Evolutionary conservation across 2,888 invertebrate species (phyloP).

Genomic region (Lycia hirtaria): DNA sequence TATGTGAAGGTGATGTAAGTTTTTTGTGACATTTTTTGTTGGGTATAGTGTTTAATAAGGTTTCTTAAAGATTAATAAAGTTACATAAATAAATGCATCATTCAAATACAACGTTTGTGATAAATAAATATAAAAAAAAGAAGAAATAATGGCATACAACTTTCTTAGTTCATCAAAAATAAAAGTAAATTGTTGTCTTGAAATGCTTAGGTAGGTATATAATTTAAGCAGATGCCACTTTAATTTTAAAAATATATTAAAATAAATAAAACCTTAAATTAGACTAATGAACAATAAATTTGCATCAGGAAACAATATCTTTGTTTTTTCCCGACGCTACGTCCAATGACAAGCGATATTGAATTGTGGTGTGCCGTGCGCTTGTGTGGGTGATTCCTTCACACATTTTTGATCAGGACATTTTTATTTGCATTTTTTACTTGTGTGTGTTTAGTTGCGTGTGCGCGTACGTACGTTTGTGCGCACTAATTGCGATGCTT

Average conservation of each 20-base stretch:
- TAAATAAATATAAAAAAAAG: no score
- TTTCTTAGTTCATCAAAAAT: no score
- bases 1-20: conserved; percentile 5
- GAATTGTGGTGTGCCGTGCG: conserved; percentile 68
- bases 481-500: conserved; percentile 84
- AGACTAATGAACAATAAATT: conserved; percentile 21
- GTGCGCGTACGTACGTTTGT: conserved; percentile 45
- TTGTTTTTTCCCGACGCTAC: conserved; percentile 66
- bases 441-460: conserved; percentile 67
- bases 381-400: conserved; percentile 76
- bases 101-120: no score
- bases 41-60: not conserved
- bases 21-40: not conserved
- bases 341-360: conserved; percentile 80
- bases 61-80: not conserved
- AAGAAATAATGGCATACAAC: no score
- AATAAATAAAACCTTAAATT: not conserved
- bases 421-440: conserved; percentile 74
- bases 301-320: conserved; percentile 39
- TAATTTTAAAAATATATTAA: not conserved
- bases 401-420: conserved; percentile 81
- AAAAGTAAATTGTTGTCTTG: not conserved
- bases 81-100: no score
- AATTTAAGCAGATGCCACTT: no score
- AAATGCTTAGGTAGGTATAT: no score